Evolutionary conservation across 1,140 invertebrate genomes (phyloP).

Genomic region (Philopotamus ludificatus): DNA sequence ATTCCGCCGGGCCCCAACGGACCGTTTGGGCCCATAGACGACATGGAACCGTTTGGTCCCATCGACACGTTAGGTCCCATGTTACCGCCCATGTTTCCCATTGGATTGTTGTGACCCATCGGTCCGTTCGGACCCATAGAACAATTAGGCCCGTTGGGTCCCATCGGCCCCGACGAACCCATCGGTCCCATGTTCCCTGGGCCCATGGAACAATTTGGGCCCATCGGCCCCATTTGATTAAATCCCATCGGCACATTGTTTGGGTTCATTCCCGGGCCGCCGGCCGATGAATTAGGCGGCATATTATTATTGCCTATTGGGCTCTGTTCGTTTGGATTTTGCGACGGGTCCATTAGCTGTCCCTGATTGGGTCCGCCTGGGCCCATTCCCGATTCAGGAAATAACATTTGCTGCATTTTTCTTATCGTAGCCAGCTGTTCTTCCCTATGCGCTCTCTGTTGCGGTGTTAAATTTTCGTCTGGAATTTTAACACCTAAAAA

Average conservation of each 20-base stretch:
- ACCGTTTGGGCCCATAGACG: conserved; percentile 49
- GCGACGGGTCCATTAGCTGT: conserved; percentile 43
- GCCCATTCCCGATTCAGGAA: conserved; percentile 69
- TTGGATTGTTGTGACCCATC: conserved; percentile 26
- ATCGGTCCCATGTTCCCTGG: conserved; percentile 40
- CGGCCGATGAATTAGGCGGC: conserved; percentile 48
- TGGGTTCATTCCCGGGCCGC: conserved; percentile 45
- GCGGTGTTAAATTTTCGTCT: conserved; percentile 94
- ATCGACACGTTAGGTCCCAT: conserved; percentile 48
- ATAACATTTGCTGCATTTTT: conserved; percentile 90
- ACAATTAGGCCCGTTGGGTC: conserved; percentile 33
- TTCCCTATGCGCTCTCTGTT: conserved; percentile 90
- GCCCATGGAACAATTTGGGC: conserved; percentile 48
- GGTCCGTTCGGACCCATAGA: conserved; percentile 33
- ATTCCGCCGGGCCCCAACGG: conserved; percentile 55
- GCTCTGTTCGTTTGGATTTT: conserved; percentile 38
- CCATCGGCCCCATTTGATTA: conserved; percentile 50
- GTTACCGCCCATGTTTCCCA: conserved; percentile 37
- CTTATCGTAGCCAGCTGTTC: conserved; percentile 87
- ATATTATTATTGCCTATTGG: conserved; percentile 44
- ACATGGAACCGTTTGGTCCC: conserved; percentile 48
- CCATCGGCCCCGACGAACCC: conserved; percentile 32
- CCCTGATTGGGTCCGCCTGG: conserved; percentile 47
- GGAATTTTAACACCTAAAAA: conserved; percentile 80
- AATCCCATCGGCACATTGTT: conserved; percentile 48